Conservation (phyloP, 2,113 vertebrate species). For the Jacana jacana region DNA sequence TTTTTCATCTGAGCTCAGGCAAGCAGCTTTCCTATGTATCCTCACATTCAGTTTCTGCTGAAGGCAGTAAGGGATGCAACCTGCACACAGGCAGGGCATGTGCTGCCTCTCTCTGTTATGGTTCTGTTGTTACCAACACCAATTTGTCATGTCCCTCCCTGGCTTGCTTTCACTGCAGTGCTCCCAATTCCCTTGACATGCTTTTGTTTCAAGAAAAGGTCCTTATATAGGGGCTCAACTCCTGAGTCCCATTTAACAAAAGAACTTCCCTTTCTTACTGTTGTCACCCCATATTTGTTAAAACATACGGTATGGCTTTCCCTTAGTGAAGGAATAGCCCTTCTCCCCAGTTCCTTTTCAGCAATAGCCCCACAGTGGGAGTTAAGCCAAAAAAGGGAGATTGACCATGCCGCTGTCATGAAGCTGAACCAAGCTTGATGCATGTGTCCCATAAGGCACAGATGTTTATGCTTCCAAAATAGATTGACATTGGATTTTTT, state of each 20-base stretch:
- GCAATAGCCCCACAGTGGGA: background rate
- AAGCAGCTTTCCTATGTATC: background rate
- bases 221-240: conserved; percentile 17
- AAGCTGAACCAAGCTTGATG: background rate
- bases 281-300: background rate
- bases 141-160: background rate
- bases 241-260: background rate
- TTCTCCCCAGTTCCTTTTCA: background rate
- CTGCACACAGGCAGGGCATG: background rate
- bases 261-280: background rate
- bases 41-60: background rate
- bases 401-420: background rate
- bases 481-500: background rate
- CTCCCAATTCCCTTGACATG: background rate
- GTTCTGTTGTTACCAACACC: conserved; percentile 49
- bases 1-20: background rate
- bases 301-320: background rate
- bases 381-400: background rate
- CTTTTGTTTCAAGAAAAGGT: background rate
- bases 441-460: background rate
- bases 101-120: background rate
- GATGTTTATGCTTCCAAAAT: conserved; percentile 1
- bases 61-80: background rate
- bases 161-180: background rate
- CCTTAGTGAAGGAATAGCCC: background rate